Percentiles rank a stretch among this genome's conserved stretches.
These are phyloP conservation scores for Dipodomys ordii DNA, from an alignment of 2,113 vertebrate genomes.

Conservation along the genomic window DNA sequence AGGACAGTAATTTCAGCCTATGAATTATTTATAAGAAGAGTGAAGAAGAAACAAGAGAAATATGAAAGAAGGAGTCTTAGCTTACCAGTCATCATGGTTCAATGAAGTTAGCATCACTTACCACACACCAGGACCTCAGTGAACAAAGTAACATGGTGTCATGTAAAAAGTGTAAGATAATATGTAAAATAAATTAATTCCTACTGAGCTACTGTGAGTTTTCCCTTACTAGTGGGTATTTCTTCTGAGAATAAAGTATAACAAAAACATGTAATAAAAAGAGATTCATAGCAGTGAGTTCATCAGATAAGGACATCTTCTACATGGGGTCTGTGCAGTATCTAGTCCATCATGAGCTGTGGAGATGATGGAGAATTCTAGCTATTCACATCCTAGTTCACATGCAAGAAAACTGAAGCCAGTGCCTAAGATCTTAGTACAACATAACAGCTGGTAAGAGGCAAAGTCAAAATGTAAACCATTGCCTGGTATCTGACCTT, in stretches of 20 bases:
- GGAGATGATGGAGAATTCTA: neutral
- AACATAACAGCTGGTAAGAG: neutral
- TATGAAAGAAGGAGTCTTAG: constrained; percentile 89
- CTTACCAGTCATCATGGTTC: constrained; percentile 94
- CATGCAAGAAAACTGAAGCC: neutral
- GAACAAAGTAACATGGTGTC: constrained; percentile 84
- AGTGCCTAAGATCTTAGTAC: neutral
- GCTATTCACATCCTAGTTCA: neutral
- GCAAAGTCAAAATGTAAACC: neutral
- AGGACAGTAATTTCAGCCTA: constrained; percentile 90
- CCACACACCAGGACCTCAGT: constrained; percentile 88
- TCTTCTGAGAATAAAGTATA: neutral
- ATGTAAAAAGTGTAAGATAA: constrained; percentile 89
- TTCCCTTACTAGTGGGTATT: constrained; percentile 20
- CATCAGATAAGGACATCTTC: neutral
- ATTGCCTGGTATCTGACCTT: neutral
- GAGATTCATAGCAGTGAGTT: neutral
- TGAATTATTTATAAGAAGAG: constrained; percentile 95
- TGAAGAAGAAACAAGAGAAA: constrained; percentile 87
- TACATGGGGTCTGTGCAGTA: neutral
- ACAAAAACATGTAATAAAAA: neutral
- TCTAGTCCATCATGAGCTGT: neutral
- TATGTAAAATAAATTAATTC: constrained; percentile 85
- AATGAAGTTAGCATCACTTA: constrained; percentile 93
- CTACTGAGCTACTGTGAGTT: constrained; percentile 52